A percentile compares a stretch with the other conserved stretches of the same genome.
Conservation (phyloP, 2,113 vertebrate genomes). For the Ceyx melanurus region DNA sequence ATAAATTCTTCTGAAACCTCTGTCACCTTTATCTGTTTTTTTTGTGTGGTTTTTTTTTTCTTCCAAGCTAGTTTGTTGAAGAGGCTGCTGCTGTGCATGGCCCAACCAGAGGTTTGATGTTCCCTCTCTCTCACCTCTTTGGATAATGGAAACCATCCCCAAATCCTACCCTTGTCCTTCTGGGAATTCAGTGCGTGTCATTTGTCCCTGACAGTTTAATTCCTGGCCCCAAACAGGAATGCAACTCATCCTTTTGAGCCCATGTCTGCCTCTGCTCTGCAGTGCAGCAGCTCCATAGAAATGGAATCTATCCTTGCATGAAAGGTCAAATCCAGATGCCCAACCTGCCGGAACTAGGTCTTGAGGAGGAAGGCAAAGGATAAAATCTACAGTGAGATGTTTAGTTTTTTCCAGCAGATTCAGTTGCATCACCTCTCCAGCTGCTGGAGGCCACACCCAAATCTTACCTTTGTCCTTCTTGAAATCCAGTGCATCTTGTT, state of each 20-base stretch:
- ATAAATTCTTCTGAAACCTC: background rate
- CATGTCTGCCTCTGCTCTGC: background rate
- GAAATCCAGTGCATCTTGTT: slow-evolving; percentile 98
- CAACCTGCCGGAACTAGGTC: background rate
- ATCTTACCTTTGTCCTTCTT: slow-evolving; percentile 95
- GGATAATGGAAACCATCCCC: too few species aligned
- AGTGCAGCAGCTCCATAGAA: background rate
- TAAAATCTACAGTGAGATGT: background rate
- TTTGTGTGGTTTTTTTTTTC: background rate
- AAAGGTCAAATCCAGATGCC: background rate
- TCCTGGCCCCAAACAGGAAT: background rate
- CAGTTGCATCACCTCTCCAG: background rate
- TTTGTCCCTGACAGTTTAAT: background rate
- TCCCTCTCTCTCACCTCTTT: background rate
- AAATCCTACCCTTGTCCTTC: too few species aligned
- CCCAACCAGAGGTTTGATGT: background rate
- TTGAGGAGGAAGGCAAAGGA: fast-evolving
- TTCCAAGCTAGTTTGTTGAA: background rate
- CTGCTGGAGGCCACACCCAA: background rate
- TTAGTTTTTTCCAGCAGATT: background rate
- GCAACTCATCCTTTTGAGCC: background rate
- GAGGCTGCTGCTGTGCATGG: too few species aligned
- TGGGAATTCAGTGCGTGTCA: background rate
- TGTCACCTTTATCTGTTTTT: fast-evolving
- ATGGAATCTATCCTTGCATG: background rate